Conservation (phyloP, 37 sponge, comb jelly and placozoan genomes). For the Bolinopsis microptera region DNA sequence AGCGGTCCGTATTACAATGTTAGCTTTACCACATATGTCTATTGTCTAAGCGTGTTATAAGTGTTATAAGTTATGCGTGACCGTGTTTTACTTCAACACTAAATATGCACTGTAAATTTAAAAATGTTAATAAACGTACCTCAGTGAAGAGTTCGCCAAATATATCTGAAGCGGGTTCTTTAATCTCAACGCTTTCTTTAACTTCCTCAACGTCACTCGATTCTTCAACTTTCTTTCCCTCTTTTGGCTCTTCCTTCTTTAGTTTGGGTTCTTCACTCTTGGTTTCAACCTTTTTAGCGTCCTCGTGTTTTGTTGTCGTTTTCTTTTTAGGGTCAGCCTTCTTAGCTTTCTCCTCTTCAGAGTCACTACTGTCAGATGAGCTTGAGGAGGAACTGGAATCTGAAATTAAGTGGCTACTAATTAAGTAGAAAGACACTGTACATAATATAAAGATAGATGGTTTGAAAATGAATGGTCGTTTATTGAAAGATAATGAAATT, state of each 20-base stretch:
- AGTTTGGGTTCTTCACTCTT: neutral
- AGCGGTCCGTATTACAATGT: no score
- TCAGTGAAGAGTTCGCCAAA: slow-evolving; percentile 71
- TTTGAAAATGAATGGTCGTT: no score
- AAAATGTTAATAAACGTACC: no score
- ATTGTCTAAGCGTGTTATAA: no score
- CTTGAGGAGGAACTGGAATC: neutral
- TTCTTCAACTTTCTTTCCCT: neutral
- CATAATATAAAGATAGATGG: no score
- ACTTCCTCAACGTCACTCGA: neutral
- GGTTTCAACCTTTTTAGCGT: neutral
- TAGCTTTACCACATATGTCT: no score
- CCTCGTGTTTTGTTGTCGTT: neutral
- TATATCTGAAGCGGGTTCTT: slow-evolving; percentile 68
- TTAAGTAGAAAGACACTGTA: no score
- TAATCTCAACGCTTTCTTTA: neutral
- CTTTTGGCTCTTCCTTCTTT: neutral
- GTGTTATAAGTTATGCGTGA: no score
- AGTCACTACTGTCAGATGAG: neutral
- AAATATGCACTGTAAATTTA: no score
- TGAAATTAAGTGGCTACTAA: no score
- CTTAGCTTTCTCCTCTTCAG: neutral
- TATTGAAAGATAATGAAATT: no score
- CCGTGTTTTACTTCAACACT: no score
- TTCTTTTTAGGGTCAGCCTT: neutral